Evolutionary conservation across 2,888 invertebrate species (phyloP).

Genomic region (Leucania comma): DNA sequence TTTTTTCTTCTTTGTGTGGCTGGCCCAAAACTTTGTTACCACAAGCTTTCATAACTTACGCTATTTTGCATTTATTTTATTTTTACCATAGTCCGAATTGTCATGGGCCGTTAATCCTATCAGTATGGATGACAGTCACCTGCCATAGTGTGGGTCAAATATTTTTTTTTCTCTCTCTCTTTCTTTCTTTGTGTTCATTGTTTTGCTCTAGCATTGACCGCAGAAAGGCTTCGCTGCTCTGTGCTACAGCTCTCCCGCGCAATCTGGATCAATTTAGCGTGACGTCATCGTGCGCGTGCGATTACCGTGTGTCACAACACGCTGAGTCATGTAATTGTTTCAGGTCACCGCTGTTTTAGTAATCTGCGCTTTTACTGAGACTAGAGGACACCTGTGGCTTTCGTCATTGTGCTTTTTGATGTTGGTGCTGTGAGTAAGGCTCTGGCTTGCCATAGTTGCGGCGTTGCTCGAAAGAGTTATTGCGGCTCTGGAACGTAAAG

Average conservation of each 20-base stretch:
- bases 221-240: neutral
- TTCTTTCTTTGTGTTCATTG: neutral
- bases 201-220: neutral
- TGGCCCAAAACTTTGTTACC: no score
- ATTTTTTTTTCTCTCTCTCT: no score
- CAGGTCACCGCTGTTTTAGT: constrained; percentile 61
- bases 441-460: no score
- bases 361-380: constrained; percentile 55
- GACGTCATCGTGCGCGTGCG: constrained; percentile 66
- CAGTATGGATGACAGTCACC: no score
- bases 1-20: no score
- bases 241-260: constrained; percentile 54
- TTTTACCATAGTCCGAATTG: no score
- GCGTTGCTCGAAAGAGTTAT: no score
- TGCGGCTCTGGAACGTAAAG: no score
- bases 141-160: no score
- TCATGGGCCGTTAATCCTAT: neutral
- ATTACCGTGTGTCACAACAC: constrained; percentile 64
- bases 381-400: constrained; percentile 61
- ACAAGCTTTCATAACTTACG: no score
- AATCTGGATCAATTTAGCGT: constrained; percentile 66
- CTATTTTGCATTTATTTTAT: no score
- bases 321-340: constrained; percentile 68
- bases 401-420: constrained; percentile 28
- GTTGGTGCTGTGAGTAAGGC: neutral